Conservation (phyloP, 2,113 vertebrate species). For the Panurus biarmicus region DNA sequence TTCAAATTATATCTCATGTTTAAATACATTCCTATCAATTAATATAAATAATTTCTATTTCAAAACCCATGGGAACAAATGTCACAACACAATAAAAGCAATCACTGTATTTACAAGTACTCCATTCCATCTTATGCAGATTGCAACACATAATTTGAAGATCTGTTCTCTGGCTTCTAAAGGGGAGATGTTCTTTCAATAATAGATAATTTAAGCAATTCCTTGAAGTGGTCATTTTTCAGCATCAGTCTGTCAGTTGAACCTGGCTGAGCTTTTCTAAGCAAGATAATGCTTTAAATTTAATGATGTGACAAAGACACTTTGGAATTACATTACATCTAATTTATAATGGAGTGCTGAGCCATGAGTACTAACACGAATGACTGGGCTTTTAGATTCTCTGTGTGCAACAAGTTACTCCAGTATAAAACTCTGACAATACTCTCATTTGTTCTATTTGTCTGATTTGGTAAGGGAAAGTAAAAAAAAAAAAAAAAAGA, state of each 20-base stretch:
- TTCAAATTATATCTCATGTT: neutral
- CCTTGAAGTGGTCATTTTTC: constrained; percentile 3
- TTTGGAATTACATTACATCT: neutral
- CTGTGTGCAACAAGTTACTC: neutral
- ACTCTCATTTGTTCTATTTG: neutral
- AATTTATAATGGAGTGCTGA: neutral
- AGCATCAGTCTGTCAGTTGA: neutral
- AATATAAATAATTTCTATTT: neutral
- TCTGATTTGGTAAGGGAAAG: neutral
- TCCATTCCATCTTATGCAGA: neutral
- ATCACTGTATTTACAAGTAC: neutral
- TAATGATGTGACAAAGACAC: neutral
- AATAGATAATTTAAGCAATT: neutral
- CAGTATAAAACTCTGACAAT: neutral
- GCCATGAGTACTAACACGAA: neutral
- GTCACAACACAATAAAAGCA: neutral
- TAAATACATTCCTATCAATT: neutral
- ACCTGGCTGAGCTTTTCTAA: neutral
- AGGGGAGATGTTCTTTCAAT: neutral
- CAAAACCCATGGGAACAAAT: neutral
- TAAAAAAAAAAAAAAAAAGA: neutral
- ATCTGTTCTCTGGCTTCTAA: neutral
- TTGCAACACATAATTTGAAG: neutral
- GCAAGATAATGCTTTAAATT: neutral
- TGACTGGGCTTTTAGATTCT: neutral